phyloP scores from a whole-genome alignment of 2,888 invertebrate species.

The Tinea semifulvella region DNA sequence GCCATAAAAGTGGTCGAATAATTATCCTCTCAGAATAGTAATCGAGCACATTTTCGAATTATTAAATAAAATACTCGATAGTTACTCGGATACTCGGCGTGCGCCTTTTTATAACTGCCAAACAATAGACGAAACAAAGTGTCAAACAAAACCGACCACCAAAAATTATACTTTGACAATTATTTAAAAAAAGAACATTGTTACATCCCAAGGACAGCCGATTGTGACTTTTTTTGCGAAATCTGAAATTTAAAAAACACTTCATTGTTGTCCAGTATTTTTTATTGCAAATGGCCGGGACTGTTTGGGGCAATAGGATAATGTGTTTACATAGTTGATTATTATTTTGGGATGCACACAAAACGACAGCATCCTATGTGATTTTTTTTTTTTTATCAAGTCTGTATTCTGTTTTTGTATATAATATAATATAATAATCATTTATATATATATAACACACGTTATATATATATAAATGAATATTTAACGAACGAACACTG shows the following conservation, averaged over 20 bases:
- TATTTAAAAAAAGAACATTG: conserved; percentile 13
- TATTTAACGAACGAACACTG: too few relatives aligned
- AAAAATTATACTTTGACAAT: conserved; percentile 15
- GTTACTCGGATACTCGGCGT: not conserved
- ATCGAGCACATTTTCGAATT: too few relatives aligned
- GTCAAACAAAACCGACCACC: conserved; percentile 18
- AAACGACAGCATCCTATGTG: too few relatives aligned
- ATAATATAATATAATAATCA: too few relatives aligned
- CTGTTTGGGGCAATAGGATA: conserved; percentile 6
- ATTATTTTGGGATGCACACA: conserved; percentile 1
- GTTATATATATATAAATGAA: too few relatives aligned
- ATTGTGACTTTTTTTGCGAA: conserved; percentile 34
- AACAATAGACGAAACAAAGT: conserved; percentile 17
- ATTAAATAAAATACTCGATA: too few relatives aligned
- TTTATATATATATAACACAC: too few relatives aligned
- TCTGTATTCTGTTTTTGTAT: too few relatives aligned
- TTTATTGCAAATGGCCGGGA: conserved; percentile 36
- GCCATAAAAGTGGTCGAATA: too few relatives aligned
- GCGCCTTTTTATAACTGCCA: conserved; percentile 14
- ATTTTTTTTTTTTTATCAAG: too few relatives aligned
- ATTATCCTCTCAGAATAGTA: too few relatives aligned
- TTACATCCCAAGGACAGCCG: conserved; percentile 19
- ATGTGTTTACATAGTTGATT: conserved; percentile 7
- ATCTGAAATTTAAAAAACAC: conserved; percentile 15
- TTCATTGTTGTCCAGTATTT: conserved; percentile 17